Evolutionary conservation across 2,888 invertebrate species (phyloP).

Genomic region (Zootermopsis nevadensis): DNA sequence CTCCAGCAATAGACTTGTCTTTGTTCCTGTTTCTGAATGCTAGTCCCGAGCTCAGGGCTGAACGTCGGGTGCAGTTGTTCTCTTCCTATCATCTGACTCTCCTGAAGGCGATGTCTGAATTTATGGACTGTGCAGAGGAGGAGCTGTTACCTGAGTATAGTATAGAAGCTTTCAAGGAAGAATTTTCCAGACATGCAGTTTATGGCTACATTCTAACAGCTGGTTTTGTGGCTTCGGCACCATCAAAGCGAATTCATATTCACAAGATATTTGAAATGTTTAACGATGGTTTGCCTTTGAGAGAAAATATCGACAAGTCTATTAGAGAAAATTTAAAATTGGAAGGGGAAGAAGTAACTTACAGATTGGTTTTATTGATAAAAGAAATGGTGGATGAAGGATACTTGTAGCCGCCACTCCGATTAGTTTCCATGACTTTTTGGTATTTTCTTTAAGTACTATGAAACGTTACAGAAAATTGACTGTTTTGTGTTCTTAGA

Average conservation of each 20-base stretch:
- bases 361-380: neutral
- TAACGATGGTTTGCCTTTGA: neutral
- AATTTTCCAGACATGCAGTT: neutral
- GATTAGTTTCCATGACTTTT: too few species aligned
- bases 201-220: constrained; percentile 5
- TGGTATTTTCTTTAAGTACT: too few species aligned
- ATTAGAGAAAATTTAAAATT: constrained; percentile 9
- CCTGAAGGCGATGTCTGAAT: constrained; percentile 25
- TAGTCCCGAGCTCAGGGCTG: constrained; percentile 56
- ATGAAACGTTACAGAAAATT: too few species aligned
- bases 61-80: constrained; percentile 57
- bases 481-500: too few species aligned
- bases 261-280: neutral
- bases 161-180: neutral
- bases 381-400: neutral
- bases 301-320: neutral
- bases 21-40: constrained; percentile 61
- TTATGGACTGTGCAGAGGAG: constrained; percentile 7
- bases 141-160: constrained; percentile 38
- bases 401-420: neutral
- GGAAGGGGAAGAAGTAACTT: neutral
- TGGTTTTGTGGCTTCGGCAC: neutral
- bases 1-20: constrained; percentile 60
- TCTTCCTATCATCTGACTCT: constrained; percentile 55
- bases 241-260: neutral